Conservation (phyloP, 2,888 invertebrate species). For the Eristalinus sepulchralis region DNA sequence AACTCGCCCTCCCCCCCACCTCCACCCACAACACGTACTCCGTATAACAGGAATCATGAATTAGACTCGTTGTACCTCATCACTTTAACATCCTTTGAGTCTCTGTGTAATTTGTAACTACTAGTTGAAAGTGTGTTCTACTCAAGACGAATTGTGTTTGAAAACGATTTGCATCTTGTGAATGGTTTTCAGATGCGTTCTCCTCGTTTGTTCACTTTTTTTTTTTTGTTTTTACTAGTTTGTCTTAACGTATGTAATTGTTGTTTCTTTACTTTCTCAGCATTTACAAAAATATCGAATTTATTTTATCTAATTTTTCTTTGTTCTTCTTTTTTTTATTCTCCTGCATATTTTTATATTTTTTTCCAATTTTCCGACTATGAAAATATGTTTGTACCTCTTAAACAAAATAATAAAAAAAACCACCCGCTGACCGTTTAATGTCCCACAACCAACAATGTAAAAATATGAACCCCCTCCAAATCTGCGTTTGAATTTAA, state of each 20-base stretch:
- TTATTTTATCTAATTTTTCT: slow-evolving; percentile 43
- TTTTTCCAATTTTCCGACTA: slow-evolving; percentile 15
- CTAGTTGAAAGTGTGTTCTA: slow-evolving; percentile 17
- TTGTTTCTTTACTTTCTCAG: slow-evolving; percentile 5
- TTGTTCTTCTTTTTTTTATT: slow-evolving; percentile 51
- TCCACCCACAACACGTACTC: not conserved
- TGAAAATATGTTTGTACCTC: slow-evolving; percentile 9
- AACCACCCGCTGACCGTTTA: not conserved
- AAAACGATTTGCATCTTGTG: slow-evolving; percentile 1
- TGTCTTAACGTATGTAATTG: not conserved
- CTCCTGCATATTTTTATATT: slow-evolving; percentile 24
- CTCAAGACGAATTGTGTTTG: slow-evolving; percentile 9
- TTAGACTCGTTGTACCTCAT: slow-evolving; percentile 1
- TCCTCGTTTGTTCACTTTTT: not conserved
- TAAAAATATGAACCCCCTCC: not conserved
- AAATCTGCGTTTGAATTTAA: slow-evolving; percentile 30
- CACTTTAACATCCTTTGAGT: slow-evolving; percentile 8
- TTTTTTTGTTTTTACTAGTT: slow-evolving; percentile 9
- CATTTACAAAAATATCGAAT: slow-evolving; percentile 18
- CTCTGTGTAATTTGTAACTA: slow-evolving; percentile 13
- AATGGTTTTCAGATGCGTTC: slow-evolving; percentile 22
- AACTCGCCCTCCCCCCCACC: not conserved
- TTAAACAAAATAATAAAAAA: not conserved
- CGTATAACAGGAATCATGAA: slow-evolving; percentile 3
- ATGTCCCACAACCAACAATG: not conserved